A percentile compares a stretch with the other conserved stretches of the same genome.
These are phyloP conservation scores for Podilymbus podiceps DNA, from an alignment of 2,113 vertebrate genomes.

Conservation along the genomic window DNA sequence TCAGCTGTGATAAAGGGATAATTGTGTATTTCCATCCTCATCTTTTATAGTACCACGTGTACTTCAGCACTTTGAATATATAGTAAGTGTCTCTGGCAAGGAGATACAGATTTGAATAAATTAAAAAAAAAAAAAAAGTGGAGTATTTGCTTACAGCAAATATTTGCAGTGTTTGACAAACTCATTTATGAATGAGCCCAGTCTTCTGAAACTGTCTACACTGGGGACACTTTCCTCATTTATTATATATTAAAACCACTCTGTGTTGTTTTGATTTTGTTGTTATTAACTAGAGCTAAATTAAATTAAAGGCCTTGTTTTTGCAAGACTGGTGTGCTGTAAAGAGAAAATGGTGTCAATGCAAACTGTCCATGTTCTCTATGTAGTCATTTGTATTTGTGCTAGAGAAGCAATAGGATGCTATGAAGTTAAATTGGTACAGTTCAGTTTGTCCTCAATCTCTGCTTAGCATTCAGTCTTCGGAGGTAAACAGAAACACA, in stretches of 20 bases:
- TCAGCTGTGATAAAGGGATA: neutral
- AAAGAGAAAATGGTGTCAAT: neutral
- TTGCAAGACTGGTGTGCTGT: neutral
- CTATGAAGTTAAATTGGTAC: neutral
- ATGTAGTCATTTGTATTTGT: neutral
- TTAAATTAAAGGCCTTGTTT: neutral
- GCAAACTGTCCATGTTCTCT: neutral
- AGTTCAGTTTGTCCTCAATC: neutral
- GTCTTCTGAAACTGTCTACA: neutral
- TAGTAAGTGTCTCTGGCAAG: neutral
- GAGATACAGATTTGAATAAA: neutral
- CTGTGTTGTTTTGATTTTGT: neutral
- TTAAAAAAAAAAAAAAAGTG: neutral
- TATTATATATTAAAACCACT: neutral
- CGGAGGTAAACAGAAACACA: neutral
- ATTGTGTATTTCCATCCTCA: neutral
- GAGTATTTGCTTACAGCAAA: neutral
- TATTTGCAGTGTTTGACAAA: neutral
- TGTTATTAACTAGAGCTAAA: neutral
- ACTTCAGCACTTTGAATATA: neutral
- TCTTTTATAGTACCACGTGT: neutral
- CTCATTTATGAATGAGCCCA: neutral
- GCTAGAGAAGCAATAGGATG: neutral
- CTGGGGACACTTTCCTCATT: accelerated
- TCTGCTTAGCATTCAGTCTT: neutral